Conservation (phyloP, 2,888 invertebrate genomes). For the Drosophila picticornis region DNA sequence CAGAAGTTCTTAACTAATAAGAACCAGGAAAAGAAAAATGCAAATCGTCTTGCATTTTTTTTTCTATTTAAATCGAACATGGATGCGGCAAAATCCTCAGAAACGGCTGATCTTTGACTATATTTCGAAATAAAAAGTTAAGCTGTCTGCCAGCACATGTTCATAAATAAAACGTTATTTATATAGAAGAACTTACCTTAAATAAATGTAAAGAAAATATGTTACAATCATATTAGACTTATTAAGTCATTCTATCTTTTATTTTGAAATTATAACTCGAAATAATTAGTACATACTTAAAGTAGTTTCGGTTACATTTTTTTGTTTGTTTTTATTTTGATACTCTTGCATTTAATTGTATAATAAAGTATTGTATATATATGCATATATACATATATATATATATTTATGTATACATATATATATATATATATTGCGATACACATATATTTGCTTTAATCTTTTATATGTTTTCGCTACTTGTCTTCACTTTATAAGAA, state of each 20-base stretch:
- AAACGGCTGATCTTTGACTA: neutral
- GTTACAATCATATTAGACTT: conserved; percentile 13
- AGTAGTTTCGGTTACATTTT: conserved; percentile 52
- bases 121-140: neutral
- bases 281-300: conserved; percentile 53
- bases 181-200: conserved; percentile 4
- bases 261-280: conserved; percentile 69
- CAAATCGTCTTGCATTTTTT: neutral
- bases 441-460: conserved; percentile 24
- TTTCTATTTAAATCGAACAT: neutral
- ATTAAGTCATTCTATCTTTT: conserved; percentile 71
- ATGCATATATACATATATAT: conserved; percentile 40
- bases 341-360: conserved; percentile 56
- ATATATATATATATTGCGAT: conserved; percentile 28
- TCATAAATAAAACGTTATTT: neutral
- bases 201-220: neutral
- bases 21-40: neutral
- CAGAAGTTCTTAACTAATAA: no score
- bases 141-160: neutral
- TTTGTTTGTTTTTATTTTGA: conserved; percentile 33
- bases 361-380: conserved; percentile 64
- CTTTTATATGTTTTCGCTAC: conserved; percentile 44
- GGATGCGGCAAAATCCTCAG: neutral
- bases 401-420: conserved; percentile 38
- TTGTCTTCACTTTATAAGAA: conserved; percentile 67